Percentiles rank a stretch among this genome's conserved stretches.
Evolutionary conservation across 92 coral and sea anemone species (phyloP).

Genomic region (Parazoanthus darwini): DNA sequence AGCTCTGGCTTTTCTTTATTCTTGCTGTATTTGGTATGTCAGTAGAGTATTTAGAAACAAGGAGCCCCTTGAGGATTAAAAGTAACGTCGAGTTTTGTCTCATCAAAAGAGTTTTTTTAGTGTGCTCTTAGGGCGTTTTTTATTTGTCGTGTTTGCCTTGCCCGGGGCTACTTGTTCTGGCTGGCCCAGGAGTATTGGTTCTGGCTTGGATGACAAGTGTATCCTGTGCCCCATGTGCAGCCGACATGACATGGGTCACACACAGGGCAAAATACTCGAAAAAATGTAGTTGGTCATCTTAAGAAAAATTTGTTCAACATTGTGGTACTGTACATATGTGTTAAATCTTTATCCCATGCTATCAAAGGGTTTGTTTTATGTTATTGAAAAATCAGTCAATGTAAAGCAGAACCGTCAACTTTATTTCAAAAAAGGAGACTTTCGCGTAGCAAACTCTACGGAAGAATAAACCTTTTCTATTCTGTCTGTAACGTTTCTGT

Average conservation of each 20-base stretch:
- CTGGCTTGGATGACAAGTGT: too few species aligned
- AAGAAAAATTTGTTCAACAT: background rate
- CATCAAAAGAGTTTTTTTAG: too few species aligned
- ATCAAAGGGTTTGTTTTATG: background rate
- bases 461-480: too few species aligned
- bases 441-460: too few species aligned
- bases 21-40: constrained; percentile 65
- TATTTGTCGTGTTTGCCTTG: background rate
- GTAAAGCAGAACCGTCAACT: background rate
- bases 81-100: background rate
- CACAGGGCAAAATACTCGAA: too few species aligned
- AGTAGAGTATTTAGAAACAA: constrained; percentile 33
- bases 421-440: too few species aligned
- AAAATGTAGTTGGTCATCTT: background rate
- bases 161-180: background rate
- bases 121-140: background rate
- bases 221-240: too few species aligned
- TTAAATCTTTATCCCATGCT: background rate
- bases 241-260: too few species aligned
- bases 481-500: too few species aligned
- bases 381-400: background rate
- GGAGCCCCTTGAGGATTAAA: background rate
- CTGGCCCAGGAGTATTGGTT: too few species aligned
- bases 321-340: background rate
- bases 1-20: constrained; percentile 59